Evolutionary conservation across 2,113 vertebrate genomes (phyloP).

Genomic region (Astatotilapia flaviijosephi): DNA sequence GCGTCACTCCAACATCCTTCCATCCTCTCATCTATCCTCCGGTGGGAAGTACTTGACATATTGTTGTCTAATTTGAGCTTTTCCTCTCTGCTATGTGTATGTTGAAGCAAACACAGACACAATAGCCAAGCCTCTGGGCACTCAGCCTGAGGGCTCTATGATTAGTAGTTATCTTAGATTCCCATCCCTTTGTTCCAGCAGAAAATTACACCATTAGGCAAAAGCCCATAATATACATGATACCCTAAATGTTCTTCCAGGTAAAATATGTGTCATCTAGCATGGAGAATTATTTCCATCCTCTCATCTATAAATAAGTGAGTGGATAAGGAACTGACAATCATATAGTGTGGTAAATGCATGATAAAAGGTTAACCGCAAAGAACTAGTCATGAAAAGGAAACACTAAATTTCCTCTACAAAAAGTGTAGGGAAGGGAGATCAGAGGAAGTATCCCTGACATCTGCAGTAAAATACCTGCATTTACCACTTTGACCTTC

Average conservation of each 20-base stretch:
- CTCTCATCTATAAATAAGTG: neutral
- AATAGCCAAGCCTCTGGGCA: slow-evolving; percentile 19
- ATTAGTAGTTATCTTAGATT: slow-evolving; percentile 47
- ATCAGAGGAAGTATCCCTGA: slow-evolving; percentile 15
- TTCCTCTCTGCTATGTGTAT: slow-evolving; percentile 32
- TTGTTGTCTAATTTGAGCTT: slow-evolving; percentile 63
- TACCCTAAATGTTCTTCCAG: neutral
- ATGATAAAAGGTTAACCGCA: neutral
- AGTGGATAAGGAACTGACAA: neutral
- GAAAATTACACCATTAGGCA: slow-evolving; percentile 40
- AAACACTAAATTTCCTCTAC: neutral
- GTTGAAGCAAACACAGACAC: slow-evolving; percentile 20
- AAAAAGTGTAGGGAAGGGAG: neutral
- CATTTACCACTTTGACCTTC: slow-evolving; percentile 5
- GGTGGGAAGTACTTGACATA: slow-evolving; percentile 57
- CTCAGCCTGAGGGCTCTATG: slow-evolving; percentile 28
- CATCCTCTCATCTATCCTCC: slow-evolving; percentile 50
- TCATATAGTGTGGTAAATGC: neutral
- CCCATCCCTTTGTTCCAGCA: slow-evolving; percentile 29
- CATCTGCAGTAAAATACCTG: slow-evolving; percentile 11
- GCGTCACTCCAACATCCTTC: slow-evolving; percentile 56
- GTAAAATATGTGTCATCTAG: neutral
- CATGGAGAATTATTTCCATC: neutral
- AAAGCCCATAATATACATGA: neutral
- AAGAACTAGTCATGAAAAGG: neutral